These are phyloP conservation scores for Bradynema listronoti DNA, from an alignment of 1,140 invertebrate genomes.

Conservation along the genomic window DNA sequence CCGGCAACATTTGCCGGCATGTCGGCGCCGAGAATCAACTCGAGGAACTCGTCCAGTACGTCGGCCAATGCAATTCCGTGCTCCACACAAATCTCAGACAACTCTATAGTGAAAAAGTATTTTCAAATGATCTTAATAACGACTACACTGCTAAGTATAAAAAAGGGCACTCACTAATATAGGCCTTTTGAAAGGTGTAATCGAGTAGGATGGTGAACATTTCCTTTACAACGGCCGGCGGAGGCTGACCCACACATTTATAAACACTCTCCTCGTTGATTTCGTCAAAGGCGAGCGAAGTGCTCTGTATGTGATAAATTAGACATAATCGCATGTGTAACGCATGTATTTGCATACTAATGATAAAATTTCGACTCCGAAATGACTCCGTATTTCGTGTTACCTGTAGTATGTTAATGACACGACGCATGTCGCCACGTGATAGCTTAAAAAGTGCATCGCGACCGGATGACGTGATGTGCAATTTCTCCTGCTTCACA, in stretches of 20 bases:
- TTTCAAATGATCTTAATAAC: not conserved
- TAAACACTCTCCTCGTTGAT: slow-evolving; percentile 89
- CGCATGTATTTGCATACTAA: too few relatives aligned
- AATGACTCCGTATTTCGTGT: too few relatives aligned
- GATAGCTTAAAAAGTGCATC: slow-evolving; percentile 80
- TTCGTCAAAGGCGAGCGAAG: slow-evolving; percentile 72
- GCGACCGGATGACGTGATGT: slow-evolving; percentile 75
- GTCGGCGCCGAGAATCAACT: slow-evolving; percentile 38
- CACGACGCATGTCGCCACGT: slow-evolving; percentile 94
- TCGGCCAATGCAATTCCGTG: slow-evolving; percentile 45
- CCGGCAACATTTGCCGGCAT: slow-evolving; percentile 22
- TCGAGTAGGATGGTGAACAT: slow-evolving; percentile 49
- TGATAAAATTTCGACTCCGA: too few relatives aligned
- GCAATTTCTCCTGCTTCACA: slow-evolving; percentile 76
- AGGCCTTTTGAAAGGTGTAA: slow-evolving; percentile 36
- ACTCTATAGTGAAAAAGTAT: slow-evolving; percentile 18
- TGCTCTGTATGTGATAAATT: too few relatives aligned
- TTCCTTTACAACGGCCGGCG: slow-evolving; percentile 75
- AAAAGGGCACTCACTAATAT: slow-evolving; percentile 32
- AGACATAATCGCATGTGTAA: too few relatives aligned
- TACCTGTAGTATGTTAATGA: slow-evolving; percentile 79
- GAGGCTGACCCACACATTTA: slow-evolving; percentile 87
- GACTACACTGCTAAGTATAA: slow-evolving; percentile 8
- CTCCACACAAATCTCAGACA: slow-evolving; percentile 21
- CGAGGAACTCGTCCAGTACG: slow-evolving; percentile 41